These are phyloP conservation scores for Apodemia duryi DNA, from an alignment of 2,888 invertebrate species.

Conservation along the genomic window DNA sequence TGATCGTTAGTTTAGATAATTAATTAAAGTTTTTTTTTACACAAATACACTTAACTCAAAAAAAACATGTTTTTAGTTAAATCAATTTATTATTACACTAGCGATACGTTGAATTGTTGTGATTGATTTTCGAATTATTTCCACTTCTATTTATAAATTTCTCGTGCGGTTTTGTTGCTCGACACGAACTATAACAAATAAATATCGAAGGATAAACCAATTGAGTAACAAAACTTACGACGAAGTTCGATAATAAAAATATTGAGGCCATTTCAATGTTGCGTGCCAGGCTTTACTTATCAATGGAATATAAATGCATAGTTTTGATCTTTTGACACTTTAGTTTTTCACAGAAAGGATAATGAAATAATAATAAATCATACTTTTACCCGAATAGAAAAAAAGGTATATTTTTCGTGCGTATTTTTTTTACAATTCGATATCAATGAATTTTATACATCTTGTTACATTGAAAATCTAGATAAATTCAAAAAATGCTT, in stretches of 20 bases:
- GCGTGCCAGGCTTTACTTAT: constrained; percentile 9
- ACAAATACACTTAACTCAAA: no score
- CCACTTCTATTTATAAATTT: neutral
- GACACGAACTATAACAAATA: constrained; percentile 2
- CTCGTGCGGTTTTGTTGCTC: neutral
- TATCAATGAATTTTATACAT: no score
- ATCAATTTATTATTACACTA: no score
- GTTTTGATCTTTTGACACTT: neutral
- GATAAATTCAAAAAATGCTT: no score
- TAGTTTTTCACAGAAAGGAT: neutral
- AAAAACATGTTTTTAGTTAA: no score
- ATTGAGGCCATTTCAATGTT: neutral
- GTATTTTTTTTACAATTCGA: no score
- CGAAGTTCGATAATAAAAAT: constrained; percentile 7
- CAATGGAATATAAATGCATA: neutral
- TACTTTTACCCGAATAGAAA: neutral
- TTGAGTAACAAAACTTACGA: constrained; percentile 14
- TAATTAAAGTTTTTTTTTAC: no score
- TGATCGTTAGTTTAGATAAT: no score
- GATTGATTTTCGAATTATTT: neutral
- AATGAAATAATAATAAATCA: neutral
- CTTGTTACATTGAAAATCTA: no score
- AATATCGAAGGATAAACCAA: constrained; percentile 3
- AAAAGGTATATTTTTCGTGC: no score
- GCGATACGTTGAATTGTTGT: neutral